Conservation (phyloP, 1,140 invertebrate species). For the Palaemon carinicauda region DNA sequence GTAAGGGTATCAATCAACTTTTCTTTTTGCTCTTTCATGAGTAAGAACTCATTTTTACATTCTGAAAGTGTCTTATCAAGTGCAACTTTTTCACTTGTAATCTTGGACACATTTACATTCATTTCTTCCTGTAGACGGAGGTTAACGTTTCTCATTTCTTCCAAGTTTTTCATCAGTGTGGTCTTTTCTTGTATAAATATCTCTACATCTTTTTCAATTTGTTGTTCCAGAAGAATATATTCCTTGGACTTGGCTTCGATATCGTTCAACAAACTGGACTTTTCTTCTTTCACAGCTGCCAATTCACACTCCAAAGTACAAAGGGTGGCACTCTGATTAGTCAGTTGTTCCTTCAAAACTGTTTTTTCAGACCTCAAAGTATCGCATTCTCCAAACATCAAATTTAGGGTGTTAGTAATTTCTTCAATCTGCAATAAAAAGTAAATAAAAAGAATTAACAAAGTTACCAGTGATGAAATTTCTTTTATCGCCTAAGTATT, state of each 20-base stretch:
- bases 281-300: neutral
- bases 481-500: no score
- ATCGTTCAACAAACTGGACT: neutral
- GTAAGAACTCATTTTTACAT: no score
- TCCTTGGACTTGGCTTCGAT: neutral
- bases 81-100: neutral
- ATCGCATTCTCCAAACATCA: neutral
- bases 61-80: neutral
- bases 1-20: no score
- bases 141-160: neutral
- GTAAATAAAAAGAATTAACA: neutral
- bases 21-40: no score
- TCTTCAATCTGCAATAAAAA: conserved; percentile 11
- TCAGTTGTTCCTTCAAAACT: neutral
- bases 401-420: neutral
- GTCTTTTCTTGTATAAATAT: neutral
- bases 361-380: neutral
- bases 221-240: neutral
- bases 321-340: neutral
- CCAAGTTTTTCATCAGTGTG: neutral
- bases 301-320: neutral
- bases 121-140: neutral
- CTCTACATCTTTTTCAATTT: neutral
- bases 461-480: neutral
- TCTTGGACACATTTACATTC: neutral